Evolutionary conservation across 2,888 invertebrate species (phyloP).

Genomic region (Lycophotia porphyrea): DNA sequence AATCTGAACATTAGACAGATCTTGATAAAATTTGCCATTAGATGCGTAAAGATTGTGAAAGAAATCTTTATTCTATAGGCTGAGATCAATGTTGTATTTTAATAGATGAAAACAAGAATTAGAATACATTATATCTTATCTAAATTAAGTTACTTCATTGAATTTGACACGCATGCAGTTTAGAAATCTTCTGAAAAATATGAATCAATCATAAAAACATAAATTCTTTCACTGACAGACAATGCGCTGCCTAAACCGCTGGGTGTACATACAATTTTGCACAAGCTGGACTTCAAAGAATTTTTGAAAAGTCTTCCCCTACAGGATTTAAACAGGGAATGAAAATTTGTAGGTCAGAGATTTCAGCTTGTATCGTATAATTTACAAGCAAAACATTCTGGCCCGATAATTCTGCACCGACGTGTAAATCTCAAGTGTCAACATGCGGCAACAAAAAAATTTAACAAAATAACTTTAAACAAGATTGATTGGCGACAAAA

Average conservation of each 20-base stretch:
- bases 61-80: slow-evolving; percentile 24
- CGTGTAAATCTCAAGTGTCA: slow-evolving; percentile 41
- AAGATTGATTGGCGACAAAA: slow-evolving; percentile 61
- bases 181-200: background rate
- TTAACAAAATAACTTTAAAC: slow-evolving; percentile 42
- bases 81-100: slow-evolving; percentile 31
- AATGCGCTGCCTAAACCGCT: background rate
- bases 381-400: background rate
- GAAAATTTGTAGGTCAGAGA: background rate
- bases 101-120: slow-evolving; percentile 16
- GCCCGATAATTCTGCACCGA: slow-evolving; percentile 18
- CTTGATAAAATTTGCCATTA: slow-evolving; percentile 52
- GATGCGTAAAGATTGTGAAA: slow-evolving; percentile 48
- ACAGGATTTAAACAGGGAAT: no score
- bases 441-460: slow-evolving; percentile 26
- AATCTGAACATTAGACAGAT: slow-evolving; percentile 48
- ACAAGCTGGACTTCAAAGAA: no score
- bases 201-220: background rate
- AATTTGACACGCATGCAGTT: background rate
- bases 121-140: slow-evolving; percentile 6
- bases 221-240: background rate
- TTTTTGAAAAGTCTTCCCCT: no score
- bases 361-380: background rate
- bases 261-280: background rate
- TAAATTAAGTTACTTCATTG: background rate